Base-by-base conservation (phyloP, 1,140 invertebrate species). In the Orius laevigatus region DNA sequence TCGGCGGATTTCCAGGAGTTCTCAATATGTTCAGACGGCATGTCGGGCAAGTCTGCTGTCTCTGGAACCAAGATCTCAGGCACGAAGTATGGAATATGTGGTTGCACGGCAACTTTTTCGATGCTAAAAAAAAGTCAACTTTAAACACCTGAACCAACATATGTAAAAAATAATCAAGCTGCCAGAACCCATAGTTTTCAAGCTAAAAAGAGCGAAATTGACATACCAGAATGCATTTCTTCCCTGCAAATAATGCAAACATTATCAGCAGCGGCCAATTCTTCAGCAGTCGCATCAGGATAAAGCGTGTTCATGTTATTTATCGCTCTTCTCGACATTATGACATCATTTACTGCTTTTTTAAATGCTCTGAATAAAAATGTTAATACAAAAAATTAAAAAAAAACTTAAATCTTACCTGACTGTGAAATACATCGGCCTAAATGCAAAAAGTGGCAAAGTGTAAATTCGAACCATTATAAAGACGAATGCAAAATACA, bases 21-120 rank as follows among this genome's bases (percentile, higher is more conserved):
- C 85, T 74, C 52, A 98, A 67, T 58, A 98, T 92, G 68, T 98
- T 96, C 40, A 97, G 75, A 14, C 96, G 76, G 67, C 96, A 99
- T 1, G 95, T 99, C 4, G 96, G 96, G 67, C 96, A 99, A 1
- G 95, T 99, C 69, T 99, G 96, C 65, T 99, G 96, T 9, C 95
- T 75, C 70, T 98, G 96, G 67, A 99, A 99, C 95, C 95, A 99
- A 3, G 92, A 92, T 6, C 95, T 76, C n/a, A 99, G 70, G 66
- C 96, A 99, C 25, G 85, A 84, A 16, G 92, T 88, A 66, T 99
- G 96, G 70, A 99, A 99, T 59, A 99, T 98, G 63, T 99, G 96
- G 67, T 95, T 94, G 69, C 96, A 99, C 0, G 96, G 95, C 48
- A 99, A 69, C 63, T 97, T 98, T 69, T 99, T 99, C 2, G 88